Evolutionary conservation across 1,140 invertebrate genomes (phyloP), one percentile per base, ranked within the genome.

Genomic region (Drosophila arizonae): DNA sequence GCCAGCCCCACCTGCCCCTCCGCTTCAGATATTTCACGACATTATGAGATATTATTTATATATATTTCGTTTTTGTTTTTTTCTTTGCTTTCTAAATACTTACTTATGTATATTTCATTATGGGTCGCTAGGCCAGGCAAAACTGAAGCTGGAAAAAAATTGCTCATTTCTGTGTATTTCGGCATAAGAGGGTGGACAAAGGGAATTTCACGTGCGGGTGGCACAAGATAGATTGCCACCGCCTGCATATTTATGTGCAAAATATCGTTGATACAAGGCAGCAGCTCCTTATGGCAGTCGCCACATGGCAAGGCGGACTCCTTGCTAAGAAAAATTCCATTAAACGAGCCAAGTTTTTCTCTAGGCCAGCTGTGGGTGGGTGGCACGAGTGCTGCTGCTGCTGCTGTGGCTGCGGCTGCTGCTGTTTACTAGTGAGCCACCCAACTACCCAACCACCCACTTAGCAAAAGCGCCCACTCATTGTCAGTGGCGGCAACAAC

Each of bases 41-140:
- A 84, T 90, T 90, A 87, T 84, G 77, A 76, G 70, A 77, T 90
- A 90, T 90, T 90, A 90, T 90, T 86, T 84, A 87, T 90, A 86
- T 72, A 43, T 58, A 50, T 74, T 54, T 67, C 58, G 67, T 75
- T 74, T 55, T 69, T 67, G 70, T 46, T 68, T 65, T 72, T 72
- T 64, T 64, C 55, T 45, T 28, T 39, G 43, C 28, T 36, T 17
- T 55, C 56, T 56, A 72, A 77, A 76, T 79, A 67, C 72, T 71
- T 61, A 46, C 67, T 80, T 86, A 67, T 71, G 74, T 80, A 84
- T 72, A 80, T 88, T 88, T 88, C 76, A 79, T 88, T 77, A 88
- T 62, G 81, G 66, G 36, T 17, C 33, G 48, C 39, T 56, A 66
- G 62, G 52, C 58, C 62, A 39, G 10, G 48, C 45, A 15, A 33